Conservation (phyloP, 2,113 vertebrate genomes). For the Catharus minimus region DNA sequence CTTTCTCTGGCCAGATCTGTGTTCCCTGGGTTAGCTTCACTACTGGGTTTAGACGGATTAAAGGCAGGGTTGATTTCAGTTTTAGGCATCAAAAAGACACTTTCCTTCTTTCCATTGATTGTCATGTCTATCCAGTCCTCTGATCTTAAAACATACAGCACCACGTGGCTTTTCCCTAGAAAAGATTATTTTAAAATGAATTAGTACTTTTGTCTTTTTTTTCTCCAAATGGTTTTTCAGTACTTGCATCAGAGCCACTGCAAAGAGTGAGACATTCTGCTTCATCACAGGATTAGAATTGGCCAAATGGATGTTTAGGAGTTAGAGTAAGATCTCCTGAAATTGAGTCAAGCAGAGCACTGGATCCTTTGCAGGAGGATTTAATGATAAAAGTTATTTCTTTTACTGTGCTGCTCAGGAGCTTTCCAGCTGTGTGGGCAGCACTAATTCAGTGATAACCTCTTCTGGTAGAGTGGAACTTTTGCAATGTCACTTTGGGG, state of each 20-base stretch:
- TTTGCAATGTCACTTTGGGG: not conserved
- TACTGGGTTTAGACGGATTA: not conserved
- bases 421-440: not conserved
- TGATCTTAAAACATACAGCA: no score
- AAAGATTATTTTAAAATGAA: not conserved
- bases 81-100: not conserved
- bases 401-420: not conserved
- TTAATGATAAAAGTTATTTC: not conserved
- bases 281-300: not conserved
- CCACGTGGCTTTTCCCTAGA: not conserved
- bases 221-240: not conserved
- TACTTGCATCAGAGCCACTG: not conserved
- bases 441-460: not conserved
- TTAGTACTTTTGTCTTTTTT: not conserved
- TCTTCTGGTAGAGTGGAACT: not conserved
- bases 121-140: not conserved
- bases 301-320: not conserved
- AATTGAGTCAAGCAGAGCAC: not conserved
- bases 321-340: not conserved
- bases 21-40: not conserved
- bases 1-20: not conserved
- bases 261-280: not conserved
- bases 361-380: not conserved
- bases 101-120: not conserved
- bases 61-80: not conserved